Conservation (phyloP, 1,140 invertebrate species). For the Marisa cornuarietis region DNA sequence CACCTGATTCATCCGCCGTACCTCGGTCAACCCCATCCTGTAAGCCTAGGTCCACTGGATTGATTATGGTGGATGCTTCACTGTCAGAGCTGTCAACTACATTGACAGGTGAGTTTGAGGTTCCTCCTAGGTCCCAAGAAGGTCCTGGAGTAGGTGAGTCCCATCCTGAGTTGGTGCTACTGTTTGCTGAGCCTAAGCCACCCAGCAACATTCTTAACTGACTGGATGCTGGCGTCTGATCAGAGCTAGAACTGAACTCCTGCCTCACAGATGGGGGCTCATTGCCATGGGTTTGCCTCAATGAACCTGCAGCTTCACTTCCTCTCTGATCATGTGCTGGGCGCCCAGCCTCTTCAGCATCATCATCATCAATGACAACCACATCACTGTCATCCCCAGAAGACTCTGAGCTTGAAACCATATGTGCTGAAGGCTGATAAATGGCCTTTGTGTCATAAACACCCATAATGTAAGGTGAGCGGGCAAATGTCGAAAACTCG, state of each 20-base stretch:
- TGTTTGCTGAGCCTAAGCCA: not conserved
- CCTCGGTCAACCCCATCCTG: not conserved
- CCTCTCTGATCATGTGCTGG: not conserved
- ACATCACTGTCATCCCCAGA: conserved; percentile 43
- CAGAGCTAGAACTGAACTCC: conserved; percentile 2
- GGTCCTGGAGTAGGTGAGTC: conserved; percentile 52
- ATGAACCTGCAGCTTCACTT: not conserved
- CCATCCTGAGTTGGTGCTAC: conserved; percentile 1
- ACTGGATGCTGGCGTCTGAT: conserved; percentile 5
- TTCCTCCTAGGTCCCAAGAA: conserved; percentile 32
- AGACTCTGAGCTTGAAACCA: conserved; percentile 35
- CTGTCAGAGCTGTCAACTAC: conserved; percentile 28
- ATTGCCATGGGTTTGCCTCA: not conserved
- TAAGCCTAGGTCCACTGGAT: not conserved
- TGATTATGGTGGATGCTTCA: conserved; percentile 24
- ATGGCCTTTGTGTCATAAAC: conserved; percentile 69
- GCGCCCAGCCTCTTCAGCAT: conserved; percentile 17
- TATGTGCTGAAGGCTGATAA: conserved; percentile 53
- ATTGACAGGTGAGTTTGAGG: conserved; percentile 10
- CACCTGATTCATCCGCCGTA: conserved; percentile 29
- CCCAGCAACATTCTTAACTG: not conserved
- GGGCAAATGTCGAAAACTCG: conserved; percentile 87
- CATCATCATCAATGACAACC: conserved; percentile 31
- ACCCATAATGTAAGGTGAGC: conserved; percentile 83
- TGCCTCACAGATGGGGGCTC: conserved; percentile 12